These are phyloP conservation scores for Pseudomyrmex sp. DNA, from an alignment of 1,140 invertebrate genomes.

Conservation along the genomic window DNA sequence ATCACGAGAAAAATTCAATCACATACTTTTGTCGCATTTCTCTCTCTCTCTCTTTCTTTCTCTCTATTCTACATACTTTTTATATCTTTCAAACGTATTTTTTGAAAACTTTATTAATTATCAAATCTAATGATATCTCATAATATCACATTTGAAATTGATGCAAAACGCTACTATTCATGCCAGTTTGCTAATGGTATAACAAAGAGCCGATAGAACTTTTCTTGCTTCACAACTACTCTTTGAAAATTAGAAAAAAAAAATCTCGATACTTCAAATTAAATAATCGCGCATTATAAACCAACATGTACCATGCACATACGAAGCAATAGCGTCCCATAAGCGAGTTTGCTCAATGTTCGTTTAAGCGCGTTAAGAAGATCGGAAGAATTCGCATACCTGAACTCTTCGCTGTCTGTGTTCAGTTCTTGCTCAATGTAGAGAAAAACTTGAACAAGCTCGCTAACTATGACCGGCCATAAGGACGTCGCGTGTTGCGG, in stretches of 20 bases:
- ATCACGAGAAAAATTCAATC: background rate
- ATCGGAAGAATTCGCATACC: conserved; percentile 84
- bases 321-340: conserved; percentile 61
- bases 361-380: background rate
- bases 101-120: background rate
- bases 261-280: background rate
- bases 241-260: conserved; percentile 3
- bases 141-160: background rate
- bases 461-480: conserved; percentile 97
- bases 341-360: conserved; percentile 48
- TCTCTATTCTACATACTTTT: conserved; percentile 2
- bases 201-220: background rate
- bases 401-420: conserved; percentile 92
- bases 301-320: conserved; percentile 57
- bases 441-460: conserved; percentile 96
- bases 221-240: background rate
- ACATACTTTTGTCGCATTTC: background rate
- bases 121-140: too few species aligned
- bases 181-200: background rate
- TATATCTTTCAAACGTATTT: background rate
- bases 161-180: background rate
- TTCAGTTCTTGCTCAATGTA: conserved; percentile 95
- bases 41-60: background rate
- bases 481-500: conserved; percentile 94
- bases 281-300: conserved; percentile 31